Percentiles rank a stretch among this genome's conserved stretches.
Evolutionary conservation across 2,888 invertebrate species (phyloP).

Genomic region (Pseudococcus longispinus): DNA sequence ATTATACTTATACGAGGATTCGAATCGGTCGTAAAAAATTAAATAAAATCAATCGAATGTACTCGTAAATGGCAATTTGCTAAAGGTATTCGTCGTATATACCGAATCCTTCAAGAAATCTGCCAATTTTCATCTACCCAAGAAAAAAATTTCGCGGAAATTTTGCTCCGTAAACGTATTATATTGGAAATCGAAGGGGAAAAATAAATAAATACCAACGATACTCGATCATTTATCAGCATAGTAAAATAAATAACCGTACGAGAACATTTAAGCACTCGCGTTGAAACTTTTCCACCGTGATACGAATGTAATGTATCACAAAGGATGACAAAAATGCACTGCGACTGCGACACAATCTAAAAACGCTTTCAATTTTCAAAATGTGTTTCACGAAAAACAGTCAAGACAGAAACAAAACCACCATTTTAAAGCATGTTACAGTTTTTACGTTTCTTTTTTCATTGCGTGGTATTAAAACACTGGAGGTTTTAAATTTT

Average conservation of each 20-base stretch:
- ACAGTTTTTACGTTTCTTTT: neutral
- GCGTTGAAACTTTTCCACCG: neutral
- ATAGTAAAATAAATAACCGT: neutral
- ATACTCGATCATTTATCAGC: neutral
- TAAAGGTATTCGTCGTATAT: too few species aligned
- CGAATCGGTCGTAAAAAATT: neutral
- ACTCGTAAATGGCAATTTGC: neutral
- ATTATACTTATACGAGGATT: neutral
- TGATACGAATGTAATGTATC: neutral
- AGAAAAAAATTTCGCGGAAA: too few species aligned
- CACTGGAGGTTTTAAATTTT: neutral
- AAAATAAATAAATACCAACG: neutral
- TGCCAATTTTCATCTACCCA: too few species aligned
- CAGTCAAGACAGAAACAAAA: neutral
- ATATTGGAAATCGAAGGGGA: neutral
- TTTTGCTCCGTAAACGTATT: too few species aligned
- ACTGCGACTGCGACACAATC: neutral
- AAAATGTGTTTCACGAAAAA: neutral
- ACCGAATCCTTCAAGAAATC: too few species aligned
- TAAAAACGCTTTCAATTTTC: neutral
- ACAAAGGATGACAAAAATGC: neutral
- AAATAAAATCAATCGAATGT: neutral
- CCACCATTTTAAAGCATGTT: neutral
- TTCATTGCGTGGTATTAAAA: neutral
- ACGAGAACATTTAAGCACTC: neutral